These are phyloP conservation scores for Marmota monax DNA, from an alignment of 2,113 vertebrate species.

Conservation along the genomic window DNA sequence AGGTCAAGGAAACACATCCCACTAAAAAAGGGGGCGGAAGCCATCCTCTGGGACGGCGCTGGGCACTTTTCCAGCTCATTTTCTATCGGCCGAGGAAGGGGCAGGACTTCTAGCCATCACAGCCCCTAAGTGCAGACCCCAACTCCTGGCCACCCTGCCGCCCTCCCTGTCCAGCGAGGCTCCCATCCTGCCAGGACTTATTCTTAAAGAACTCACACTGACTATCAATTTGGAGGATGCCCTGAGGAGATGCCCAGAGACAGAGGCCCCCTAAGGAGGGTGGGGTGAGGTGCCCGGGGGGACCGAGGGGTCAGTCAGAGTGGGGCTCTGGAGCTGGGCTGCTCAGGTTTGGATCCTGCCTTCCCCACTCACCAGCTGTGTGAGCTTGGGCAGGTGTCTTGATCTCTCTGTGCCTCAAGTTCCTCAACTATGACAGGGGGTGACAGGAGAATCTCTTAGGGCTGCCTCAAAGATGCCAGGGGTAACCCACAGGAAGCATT, in stretches of 20 bases:
- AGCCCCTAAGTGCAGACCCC: neutral
- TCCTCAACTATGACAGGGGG: neutral
- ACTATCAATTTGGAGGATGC: neutral
- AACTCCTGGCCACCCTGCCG: no score
- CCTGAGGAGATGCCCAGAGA: neutral
- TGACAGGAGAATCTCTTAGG: neutral
- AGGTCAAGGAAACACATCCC: neutral
- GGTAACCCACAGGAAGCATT: fast-evolving
- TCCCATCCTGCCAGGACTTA: neutral
- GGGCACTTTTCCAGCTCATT: neutral
- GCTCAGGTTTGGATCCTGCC: neutral
- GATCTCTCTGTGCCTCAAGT: neutral
- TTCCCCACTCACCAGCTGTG: neutral
- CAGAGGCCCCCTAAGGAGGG: neutral
- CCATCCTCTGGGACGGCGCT: neutral
- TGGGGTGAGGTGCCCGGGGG: neutral
- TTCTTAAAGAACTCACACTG: neutral
- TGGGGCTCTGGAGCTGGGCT: neutral
- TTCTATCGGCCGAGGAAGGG: fast-evolving
- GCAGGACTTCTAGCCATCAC: no score
- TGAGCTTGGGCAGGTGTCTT: neutral
- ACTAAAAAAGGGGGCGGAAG: neutral
- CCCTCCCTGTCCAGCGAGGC: neutral
- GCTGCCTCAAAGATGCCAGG: neutral
- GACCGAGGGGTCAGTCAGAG: neutral